These are phyloP conservation scores for Eupithecia tripunctaria DNA, from an alignment of 2,888 invertebrate genomes.

Conservation along the genomic window DNA sequence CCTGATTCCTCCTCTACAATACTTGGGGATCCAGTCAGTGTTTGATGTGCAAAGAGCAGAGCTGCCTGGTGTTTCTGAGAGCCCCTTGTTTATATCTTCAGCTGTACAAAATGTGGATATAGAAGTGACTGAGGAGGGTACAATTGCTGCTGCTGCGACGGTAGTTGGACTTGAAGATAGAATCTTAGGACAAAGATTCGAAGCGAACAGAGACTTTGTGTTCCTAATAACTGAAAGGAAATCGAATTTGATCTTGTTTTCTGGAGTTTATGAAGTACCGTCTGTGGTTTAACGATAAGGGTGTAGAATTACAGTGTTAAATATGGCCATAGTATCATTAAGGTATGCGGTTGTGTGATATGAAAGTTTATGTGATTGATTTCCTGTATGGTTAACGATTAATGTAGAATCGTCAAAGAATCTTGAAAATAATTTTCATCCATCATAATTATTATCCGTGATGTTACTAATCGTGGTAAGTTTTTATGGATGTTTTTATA, in stretches of 20 bases:
- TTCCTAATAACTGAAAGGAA: slow-evolving; percentile 87
- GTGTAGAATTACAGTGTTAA: not conserved
- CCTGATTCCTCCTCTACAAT: slow-evolving; percentile 73
- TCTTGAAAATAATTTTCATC: not conserved
- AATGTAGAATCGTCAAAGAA: not conserved
- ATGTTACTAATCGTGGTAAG: not conserved
- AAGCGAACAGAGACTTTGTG: slow-evolving; percentile 87
- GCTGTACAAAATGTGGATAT: slow-evolving; percentile 88
- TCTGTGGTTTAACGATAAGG: slow-evolving; percentile 43
- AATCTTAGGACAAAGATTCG: slow-evolving; percentile 81
- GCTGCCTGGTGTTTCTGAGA: slow-evolving; percentile 84
- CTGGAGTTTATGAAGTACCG: slow-evolving; percentile 81
- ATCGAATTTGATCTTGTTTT: slow-evolving; percentile 85
- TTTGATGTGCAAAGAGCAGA: slow-evolving; percentile 85
- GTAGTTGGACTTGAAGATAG: slow-evolving; percentile 77
- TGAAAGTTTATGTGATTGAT: not conserved
- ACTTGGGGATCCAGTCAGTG: slow-evolving; percentile 87
- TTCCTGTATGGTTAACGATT: not conserved
- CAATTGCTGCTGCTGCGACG: slow-evolving; percentile 87
- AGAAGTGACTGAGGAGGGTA: slow-evolving; percentile 90
- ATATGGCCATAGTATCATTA: not conserved
- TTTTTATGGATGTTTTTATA: not conserved
- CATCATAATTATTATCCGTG: not conserved
- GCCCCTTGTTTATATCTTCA: slow-evolving; percentile 84
- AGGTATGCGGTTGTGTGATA: not conserved